Percentiles rank a stretch among this genome's conserved stretches.
These are phyloP conservation scores for Tadarida brasiliensis DNA, from an alignment of 2,797 vertebrate genomes.

Conservation along the genomic window DNA sequence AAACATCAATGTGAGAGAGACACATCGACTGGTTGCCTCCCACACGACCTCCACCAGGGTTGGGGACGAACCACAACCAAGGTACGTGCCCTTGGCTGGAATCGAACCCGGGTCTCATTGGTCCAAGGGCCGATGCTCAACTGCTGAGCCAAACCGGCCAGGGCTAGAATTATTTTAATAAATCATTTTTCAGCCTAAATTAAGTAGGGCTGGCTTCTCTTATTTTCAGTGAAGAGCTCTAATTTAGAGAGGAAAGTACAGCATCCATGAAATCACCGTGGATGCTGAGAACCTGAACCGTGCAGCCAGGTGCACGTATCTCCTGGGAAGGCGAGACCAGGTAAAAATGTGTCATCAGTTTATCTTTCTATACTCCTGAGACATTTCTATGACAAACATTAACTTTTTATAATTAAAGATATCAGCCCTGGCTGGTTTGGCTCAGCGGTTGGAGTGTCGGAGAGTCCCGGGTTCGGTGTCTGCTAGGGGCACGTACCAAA, in stretches of 20 bases:
- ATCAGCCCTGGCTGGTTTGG: no score
- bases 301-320: not conserved
- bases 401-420: not conserved
- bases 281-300: not conserved
- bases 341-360: not conserved
- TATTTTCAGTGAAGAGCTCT: not conserved
- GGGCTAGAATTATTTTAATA: not conserved
- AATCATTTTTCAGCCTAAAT: not conserved
- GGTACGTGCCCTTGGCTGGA: no score
- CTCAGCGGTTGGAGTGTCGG: no score
- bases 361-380: not conserved
- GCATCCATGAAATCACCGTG: not conserved
- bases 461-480: no score
- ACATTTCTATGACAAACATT: not conserved
- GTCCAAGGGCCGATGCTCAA: not conserved
- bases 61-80: no score
- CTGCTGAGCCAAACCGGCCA: not conserved
- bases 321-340: not conserved
- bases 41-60: no score
- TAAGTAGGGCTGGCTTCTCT: not conserved
- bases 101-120: no score
- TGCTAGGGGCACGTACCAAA: no score
- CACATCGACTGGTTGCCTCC: no score
- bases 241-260: not conserved
- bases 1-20: no score